Base-by-base conservation (phyloP, 2,888 invertebrate genomes). In the Agrochola lota region DNA sequence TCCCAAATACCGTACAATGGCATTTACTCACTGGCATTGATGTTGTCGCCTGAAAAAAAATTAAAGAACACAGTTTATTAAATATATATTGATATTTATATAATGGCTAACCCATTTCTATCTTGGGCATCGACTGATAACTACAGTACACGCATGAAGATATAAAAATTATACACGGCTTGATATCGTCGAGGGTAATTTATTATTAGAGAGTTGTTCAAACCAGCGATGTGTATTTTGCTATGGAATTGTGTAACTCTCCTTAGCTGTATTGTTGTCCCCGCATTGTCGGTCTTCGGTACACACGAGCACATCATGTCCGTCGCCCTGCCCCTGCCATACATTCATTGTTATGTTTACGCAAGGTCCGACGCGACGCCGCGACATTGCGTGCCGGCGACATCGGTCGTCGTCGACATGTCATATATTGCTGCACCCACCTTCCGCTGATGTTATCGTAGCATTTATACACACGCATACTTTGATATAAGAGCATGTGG, bases 391-490 rank as follows among this genome's bases (percentile, higher is more conserved):
- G 91, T 92, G 91, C 87, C 85, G 81, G 85, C 87, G 87, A 86
- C 83, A 81, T 84, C 81, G 76, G 66, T 83, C 74, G 82, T 84
- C 84, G 81, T 78, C 85, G 83, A 81, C 86, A 86, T 87, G 84
- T 88, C 90, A 77, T 85, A 89, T 90, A 89, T 88, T 83, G 87
- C 92, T 92, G 92, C 92, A 89, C 92, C 92, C 90, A 91, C 89
- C 85, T 87, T 87, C 87, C 78, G 79, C 82, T 78, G 90, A 91
- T 91, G 86, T 86, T 89, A 91, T 91, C 91, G 76, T 49, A 71
- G 46, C 77, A 73, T 71, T 85, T 80, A 80, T 82, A 86, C 78
- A 82, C 80, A 80, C 82, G 77, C 81, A 81, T 78, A 74, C 73
- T 80, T 75, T 71, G 69, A 40, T 70, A 67, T 74, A 77, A 74